Percentiles rank a stretch among this genome's conserved stretches.
Conservation (phyloP, 30 jellyfish, hydroid and myxozoan genomes). For the Pelagia noctiluca region DNA sequence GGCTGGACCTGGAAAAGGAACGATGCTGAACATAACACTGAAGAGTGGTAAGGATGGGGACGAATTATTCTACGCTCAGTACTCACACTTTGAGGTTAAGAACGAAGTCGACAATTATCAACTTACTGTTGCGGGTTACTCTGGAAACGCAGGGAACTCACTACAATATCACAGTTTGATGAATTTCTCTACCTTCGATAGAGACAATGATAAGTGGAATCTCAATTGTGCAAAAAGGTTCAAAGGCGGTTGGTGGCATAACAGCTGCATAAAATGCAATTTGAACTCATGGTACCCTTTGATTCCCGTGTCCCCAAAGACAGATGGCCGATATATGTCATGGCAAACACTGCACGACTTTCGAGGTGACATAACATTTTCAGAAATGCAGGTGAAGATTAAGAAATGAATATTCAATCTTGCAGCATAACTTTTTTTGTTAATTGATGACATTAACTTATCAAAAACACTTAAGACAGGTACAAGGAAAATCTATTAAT, state of each 20-base stretch:
- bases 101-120: constrained; percentile 7
- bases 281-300: neutral
- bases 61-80: constrained; percentile 1
- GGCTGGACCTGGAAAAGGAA: constrained; percentile 26
- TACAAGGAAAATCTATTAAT: too few relatives aligned
- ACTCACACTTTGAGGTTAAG: neutral
- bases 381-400: too few relatives aligned
- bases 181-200: neutral
- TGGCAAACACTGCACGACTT: neutral
- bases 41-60: neutral
- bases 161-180: neutral
- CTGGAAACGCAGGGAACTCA: constrained; percentile 16
- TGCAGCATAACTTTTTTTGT: too few relatives aligned
- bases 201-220: neutral
- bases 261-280: neutral
- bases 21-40: neutral
- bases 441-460: too few relatives aligned
- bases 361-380: neutral
- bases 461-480: too few relatives aligned
- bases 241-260: constrained; percentile 1
- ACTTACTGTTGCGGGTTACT: constrained; percentile 1
- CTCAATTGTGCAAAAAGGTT: neutral
- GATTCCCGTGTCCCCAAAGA: neutral
- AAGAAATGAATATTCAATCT: too few relatives aligned
- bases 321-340: neutral